Evolutionary conservation across 2,797 vertebrate species (phyloP), one percentile per base, ranked within the genome.

Genomic region (Acanthiza pusilla): DNA sequence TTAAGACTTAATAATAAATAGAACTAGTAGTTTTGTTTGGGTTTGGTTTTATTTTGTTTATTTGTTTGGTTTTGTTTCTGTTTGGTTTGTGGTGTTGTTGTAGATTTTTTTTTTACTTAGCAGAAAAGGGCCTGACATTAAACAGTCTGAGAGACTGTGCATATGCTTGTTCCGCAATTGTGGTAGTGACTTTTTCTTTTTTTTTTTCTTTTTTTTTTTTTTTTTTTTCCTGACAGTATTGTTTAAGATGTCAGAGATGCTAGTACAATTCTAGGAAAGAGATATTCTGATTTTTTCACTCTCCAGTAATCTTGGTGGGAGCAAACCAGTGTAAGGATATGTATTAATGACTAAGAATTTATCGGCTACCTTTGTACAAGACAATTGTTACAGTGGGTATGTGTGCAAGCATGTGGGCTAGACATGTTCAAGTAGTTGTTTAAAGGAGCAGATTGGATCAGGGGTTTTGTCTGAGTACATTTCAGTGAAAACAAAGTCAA

Each of bases 211-310:
- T 38, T 58, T 67, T 3, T 45, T 7, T 0, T 16, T 8, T 51
- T 38, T 58, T 67, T 21, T 10, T 75, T 68, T 42, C 42, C 67
- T 82, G 50, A 68, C 85, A 68, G 47, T 51, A 57, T 81, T 79
- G 11, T 82, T 94, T 66, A 77, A 91, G 25, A 72, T 62, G 51
- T 81, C 73, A 90, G 58, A 86, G 76, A 73, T 55, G 43, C n/a
- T 83, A 48, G 15, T 51, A 48, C 54, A 81, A 38, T 84, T 86
- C 72, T 62, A 32, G 63, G 76, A 94, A 92, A 80, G 9, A n/a
- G 34, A 62, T 68, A 45, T 18, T 85, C 22, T 60, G 45, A n/a
- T 29, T 84, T 68, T 36, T 73, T 89, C 57, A 42, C 20, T 83
- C 66, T 68, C 25, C 16, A 34, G 29, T 80, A 72, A 72, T 50